Base-by-base conservation (phyloP, 2,113 vertebrate genomes). In the Lophura nycthemera region DNA sequence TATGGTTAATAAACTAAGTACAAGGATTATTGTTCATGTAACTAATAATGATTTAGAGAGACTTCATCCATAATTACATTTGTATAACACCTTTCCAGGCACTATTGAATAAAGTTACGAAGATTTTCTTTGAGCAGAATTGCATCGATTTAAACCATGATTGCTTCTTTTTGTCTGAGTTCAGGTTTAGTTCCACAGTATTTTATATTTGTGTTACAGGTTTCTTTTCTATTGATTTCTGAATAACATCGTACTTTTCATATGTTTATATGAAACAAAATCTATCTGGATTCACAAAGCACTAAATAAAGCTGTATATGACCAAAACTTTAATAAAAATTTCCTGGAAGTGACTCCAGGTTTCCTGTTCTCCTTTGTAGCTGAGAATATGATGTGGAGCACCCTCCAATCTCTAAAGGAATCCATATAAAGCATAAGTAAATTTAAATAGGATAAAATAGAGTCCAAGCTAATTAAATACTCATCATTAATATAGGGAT, bases 1-100 rank as follows among this genome's bases (percentile, higher is more conserved):
- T 70, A 70, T 92, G 60, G 56, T 75, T 93, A 94, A 88, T 73
- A 90, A 93, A 16, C 15, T 84, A 71, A 78, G 19, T 36, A 19
- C 57, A 56, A 74, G 19, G 30, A 67, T 56, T 85, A 57, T 85
- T 72, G 85, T 71, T 82, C 25, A 60, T 82, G 16, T 40, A 83
- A 48, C 29, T 84, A 88, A 83, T 78, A 48, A 66, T 50, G 52
- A 82, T 57, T 83, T 84, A 75, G 10, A 72, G 13, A 75, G 29
- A 69, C 70, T 87, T 91, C 30, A 79, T 86, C 16, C 27, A 29
- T 82, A 72, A 89, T 72, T 72, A 42, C 1, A 1, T 79, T 88
- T 0, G 0, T 45, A 14, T 76, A 65, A 90, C 88, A 57, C 7
- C 10, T 21, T 90, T 25, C 4, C n/a, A 90, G 57, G 34, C 27